A percentile compares a stretch with the other conserved stretches of the same genome.
Evolutionary conservation across 2,113 vertebrate genomes (phyloP).

Genomic region (Hemicordylus capensis): DNA sequence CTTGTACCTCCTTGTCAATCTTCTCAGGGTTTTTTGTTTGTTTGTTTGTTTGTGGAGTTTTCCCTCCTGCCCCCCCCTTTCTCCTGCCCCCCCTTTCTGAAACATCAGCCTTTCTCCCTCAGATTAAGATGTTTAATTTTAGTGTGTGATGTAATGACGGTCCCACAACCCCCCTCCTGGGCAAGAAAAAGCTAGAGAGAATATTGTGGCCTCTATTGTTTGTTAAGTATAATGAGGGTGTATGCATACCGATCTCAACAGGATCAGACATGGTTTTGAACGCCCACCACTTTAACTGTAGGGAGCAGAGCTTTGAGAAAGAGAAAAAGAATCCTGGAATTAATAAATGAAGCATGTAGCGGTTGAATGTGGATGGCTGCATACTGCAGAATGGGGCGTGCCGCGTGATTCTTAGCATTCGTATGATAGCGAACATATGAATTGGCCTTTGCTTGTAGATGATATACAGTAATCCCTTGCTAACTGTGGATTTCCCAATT

Average conservation of each 20-base stretch:
- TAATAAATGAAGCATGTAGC: not conserved
- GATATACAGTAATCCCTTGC: no score
- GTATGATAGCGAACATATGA: not conserved
- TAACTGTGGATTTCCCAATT: no score
- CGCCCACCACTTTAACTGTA: not conserved
- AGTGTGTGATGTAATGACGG: not conserved
- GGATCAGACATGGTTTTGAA: not conserved
- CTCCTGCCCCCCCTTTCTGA: no score
- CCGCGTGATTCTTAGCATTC: no score
- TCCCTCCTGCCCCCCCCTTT: not conserved
- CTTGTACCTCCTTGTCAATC: not conserved
- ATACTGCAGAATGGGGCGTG: no score
- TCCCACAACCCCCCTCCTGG: no score
- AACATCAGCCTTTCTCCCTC: not conserved
- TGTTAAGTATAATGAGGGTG: not conserved
- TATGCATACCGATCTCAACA: not conserved
- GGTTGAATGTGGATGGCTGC: not conserved
- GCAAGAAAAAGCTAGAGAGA: no score
- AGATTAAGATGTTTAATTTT: slow-evolving; percentile 1
- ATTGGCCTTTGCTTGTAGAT: no score
- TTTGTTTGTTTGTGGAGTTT: not conserved
- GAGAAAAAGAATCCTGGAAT: not conserved
- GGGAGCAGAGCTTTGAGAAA: not conserved
- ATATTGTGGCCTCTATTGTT: not conserved
- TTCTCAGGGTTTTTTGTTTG: not conserved